A percentile compares a stretch with the other conserved stretches of the same genome.
These are phyloP conservation scores for Vidua macroura DNA, from an alignment of 2,113 vertebrate genomes.

Conservation along the genomic window DNA sequence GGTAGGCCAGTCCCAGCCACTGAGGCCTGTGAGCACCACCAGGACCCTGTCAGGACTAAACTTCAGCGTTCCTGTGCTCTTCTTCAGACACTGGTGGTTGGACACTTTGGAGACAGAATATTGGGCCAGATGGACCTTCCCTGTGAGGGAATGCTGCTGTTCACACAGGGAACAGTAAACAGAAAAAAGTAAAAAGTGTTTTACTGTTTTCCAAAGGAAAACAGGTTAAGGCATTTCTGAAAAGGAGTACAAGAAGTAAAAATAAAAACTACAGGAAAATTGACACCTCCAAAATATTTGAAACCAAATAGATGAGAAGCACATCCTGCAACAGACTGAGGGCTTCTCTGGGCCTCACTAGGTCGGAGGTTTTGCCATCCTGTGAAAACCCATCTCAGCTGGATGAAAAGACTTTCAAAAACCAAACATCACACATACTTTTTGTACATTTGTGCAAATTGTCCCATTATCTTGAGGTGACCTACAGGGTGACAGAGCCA, in stretches of 20 bases:
- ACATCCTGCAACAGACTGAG: neutral
- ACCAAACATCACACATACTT: neutral
- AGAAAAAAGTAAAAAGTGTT: neutral
- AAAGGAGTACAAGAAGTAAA: neutral
- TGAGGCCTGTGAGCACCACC: neutral
- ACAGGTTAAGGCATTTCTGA: neutral
- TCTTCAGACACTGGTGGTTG: neutral
- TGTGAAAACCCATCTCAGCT: neutral
- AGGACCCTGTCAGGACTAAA: neutral
- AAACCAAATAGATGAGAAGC: neutral
- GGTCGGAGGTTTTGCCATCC: neutral
- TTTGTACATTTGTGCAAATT: neutral
- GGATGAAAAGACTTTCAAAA: neutral
- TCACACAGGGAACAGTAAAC: neutral
- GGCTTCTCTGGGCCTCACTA: accelerated
- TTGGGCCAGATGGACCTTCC: neutral
- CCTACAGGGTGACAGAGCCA: neutral
- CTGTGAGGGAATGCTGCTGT: neutral
- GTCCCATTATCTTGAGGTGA: neutral
- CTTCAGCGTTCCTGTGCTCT: neutral
- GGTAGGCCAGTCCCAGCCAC: neutral
- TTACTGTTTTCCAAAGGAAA: neutral
- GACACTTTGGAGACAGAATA: neutral
- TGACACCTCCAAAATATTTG: neutral
- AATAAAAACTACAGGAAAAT: neutral